Conservation (phyloP, 2,113 vertebrate species). For the Mohoua ochrocephala region DNA sequence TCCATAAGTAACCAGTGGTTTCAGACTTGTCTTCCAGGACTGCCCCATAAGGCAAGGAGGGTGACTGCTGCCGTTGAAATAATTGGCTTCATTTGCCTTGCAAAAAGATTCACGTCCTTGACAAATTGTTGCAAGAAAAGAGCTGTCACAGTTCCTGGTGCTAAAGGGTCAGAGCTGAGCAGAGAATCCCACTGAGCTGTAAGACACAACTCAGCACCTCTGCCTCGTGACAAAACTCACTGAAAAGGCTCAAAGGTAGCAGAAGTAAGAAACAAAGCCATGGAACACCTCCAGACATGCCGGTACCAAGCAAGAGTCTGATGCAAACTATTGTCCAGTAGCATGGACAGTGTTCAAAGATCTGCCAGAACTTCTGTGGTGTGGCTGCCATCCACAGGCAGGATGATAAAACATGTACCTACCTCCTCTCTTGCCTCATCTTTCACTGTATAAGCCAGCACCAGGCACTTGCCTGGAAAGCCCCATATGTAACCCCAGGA, state of each 20-base stretch:
- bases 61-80: neutral
- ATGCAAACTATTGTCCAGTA: neutral
- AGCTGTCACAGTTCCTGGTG: neutral
- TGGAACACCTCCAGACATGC: neutral
- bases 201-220: neutral
- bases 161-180: neutral
- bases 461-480: neutral
- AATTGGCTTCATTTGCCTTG: neutral
- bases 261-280: neutral
- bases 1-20: neutral
- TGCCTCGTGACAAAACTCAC: neutral
- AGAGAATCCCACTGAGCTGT: neutral
- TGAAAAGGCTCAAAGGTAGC: neutral
- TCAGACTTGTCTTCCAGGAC: neutral
- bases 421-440: neutral
- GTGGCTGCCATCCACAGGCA: neutral
- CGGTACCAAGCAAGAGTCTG: neutral
- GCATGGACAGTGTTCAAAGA: neutral
- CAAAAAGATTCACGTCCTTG: neutral
- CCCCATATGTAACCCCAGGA: neutral
- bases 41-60: neutral
- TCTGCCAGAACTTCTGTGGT: neutral
- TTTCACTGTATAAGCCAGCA: neutral
- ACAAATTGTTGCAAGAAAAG: neutral
- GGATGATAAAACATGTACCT: neutral